Percentiles rank a stretch among this genome's conserved stretches.
These are phyloP conservation scores for Sebastes schlegelii DNA, from an alignment of 2,113 vertebrate genomes.

Conservation along the genomic window DNA sequence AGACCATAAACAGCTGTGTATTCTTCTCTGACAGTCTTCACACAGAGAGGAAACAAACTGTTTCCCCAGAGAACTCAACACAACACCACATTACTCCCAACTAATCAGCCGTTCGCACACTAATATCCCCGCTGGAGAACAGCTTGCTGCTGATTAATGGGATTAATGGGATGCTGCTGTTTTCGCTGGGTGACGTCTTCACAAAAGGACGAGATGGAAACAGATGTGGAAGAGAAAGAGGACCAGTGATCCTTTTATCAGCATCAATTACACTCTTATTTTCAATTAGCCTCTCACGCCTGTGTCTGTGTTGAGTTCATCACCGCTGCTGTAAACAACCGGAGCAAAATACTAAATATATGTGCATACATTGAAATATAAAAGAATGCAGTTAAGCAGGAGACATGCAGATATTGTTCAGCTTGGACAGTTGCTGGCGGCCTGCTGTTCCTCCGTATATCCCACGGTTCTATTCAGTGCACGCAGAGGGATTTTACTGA, in stretches of 20 bases:
- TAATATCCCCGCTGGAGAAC: conserved; percentile 29
- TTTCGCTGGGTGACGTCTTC: conserved; percentile 13
- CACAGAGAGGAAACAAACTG: background rate
- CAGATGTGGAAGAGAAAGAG: conserved; percentile 3
- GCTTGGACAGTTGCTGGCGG: too few relatives aligned
- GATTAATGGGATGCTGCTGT: background rate
- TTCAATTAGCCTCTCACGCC: background rate
- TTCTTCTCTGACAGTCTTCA: background rate
- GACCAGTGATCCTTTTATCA: background rate
- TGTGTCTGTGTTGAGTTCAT: background rate
- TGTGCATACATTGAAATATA: background rate
- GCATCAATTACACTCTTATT: conserved; percentile 1
- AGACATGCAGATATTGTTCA: too few relatives aligned
- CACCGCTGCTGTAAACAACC: background rate
- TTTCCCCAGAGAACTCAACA: conserved; percentile 1
- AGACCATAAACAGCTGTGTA: background rate
- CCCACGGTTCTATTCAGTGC: background rate
- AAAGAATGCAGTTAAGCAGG: background rate
- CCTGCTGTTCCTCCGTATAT: background rate
- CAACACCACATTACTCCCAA: conserved; percentile 18
- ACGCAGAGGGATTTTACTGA: background rate
- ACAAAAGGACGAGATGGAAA: background rate
- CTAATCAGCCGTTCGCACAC: conserved; percentile 40
- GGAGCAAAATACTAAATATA: background rate
- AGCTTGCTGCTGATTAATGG: conserved; percentile 9